Conservation (phyloP, 2,113 vertebrate species). For the Coptodon rendalli region DNA sequence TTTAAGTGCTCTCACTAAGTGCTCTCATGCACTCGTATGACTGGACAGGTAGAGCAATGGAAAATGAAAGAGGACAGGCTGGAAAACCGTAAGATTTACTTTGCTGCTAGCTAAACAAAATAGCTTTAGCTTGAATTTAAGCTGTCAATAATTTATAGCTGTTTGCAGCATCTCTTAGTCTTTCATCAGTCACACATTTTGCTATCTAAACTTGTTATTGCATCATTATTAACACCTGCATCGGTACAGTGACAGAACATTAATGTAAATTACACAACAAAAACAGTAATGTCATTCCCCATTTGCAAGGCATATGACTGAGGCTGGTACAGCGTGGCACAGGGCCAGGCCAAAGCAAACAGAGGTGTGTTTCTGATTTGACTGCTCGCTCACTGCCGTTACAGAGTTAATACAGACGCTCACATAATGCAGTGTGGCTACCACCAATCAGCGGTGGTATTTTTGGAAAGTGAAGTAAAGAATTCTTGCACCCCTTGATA, state of each 20-base stretch:
- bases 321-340: conserved; percentile 10
- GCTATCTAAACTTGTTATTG: background rate
- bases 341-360: conserved; percentile 58
- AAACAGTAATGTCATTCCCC: conserved; percentile 24
- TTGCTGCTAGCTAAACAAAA: background rate
- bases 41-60: background rate
- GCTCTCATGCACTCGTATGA: background rate
- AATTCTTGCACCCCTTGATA: background rate
- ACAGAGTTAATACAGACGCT: background rate
- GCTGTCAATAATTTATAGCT: background rate
- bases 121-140: background rate
- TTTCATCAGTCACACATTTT: background rate
- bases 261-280: background rate
- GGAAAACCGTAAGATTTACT: background rate
- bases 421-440: background rate
- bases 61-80: background rate
- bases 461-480: background rate
- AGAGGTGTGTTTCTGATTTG: conserved; percentile 66
- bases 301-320: conserved; percentile 54
- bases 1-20: background rate
- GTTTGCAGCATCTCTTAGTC: background rate
- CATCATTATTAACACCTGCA: background rate
- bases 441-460: background rate
- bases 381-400: conserved; percentile 3
- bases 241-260: background rate